Conservation (phyloP, 2,797 vertebrate genomes). For the Mormyrops boulengeri region DNA sequence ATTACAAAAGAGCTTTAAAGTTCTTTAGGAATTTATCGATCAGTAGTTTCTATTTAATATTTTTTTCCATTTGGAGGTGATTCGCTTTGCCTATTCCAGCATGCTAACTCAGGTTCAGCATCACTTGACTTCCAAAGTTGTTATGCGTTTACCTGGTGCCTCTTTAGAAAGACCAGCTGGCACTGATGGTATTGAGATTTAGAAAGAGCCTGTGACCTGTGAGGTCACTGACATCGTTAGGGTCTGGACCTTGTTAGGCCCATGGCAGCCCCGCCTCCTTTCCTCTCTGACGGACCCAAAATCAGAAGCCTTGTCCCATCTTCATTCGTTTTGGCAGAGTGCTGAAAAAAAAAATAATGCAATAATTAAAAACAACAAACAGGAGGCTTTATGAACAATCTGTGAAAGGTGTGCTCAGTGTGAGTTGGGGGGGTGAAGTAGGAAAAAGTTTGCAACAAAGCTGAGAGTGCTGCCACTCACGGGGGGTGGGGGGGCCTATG, state of each 20-base stretch:
- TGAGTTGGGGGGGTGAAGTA: neutral
- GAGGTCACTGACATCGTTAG: neutral
- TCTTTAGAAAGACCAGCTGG: neutral
- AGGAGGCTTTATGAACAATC: constrained; percentile 10
- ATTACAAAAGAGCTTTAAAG: neutral
- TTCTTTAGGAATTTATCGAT: neutral
- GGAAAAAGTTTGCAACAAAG: constrained; percentile 40
- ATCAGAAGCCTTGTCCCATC: neutral
- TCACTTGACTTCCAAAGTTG: neutral
- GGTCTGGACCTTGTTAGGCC: neutral
- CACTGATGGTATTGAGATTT: neutral
- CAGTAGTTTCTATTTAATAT: neutral
- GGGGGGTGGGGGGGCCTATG: constrained; percentile 40
- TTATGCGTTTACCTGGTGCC: neutral
- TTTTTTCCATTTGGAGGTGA: neutral
- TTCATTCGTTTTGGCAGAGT: neutral
- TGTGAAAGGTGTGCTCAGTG: neutral
- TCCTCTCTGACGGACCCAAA: neutral
- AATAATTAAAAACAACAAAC: constrained; percentile 24
- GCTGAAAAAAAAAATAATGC: neutral
- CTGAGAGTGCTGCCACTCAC: constrained; percentile 44
- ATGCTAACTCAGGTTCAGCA: neutral
- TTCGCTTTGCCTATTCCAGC: neutral
- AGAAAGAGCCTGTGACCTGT: neutral
- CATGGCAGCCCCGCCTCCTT: neutral